Evolutionary conservation across 2,797 vertebrate species (phyloP).

Genomic region (Tiaroga cobitis): DNA sequence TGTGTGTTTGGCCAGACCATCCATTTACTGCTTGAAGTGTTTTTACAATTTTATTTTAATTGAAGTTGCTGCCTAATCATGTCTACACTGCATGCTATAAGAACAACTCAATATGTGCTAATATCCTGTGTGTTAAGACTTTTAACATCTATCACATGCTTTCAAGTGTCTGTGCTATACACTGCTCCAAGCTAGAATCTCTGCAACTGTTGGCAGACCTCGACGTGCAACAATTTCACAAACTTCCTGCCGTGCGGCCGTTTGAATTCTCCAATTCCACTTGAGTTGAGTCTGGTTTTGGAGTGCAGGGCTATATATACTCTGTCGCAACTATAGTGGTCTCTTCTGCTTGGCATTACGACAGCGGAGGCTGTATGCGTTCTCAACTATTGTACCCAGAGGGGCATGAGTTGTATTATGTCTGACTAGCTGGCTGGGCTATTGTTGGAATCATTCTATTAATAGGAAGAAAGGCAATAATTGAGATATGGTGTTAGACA

Average conservation of each 20-base stretch:
- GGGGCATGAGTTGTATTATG: conserved; percentile 74
- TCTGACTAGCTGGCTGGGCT: conserved; percentile 68
- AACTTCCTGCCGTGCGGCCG: conserved; percentile 26
- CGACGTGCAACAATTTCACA: conserved; percentile 13
- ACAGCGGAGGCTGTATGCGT: conserved; percentile 15
- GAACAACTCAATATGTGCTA: background rate
- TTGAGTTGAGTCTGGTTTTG: conserved; percentile 54
- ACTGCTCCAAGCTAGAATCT: background rate
- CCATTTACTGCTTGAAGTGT: conserved; percentile 31
- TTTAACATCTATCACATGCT: background rate
- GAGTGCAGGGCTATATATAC: conserved; percentile 30
- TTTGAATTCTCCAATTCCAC: conserved; percentile 46
- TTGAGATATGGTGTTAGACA: conserved; percentile 72
- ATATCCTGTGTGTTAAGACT: background rate
- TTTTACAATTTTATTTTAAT: background rate
- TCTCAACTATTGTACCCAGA: conserved; percentile 60
- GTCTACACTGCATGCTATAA: background rate
- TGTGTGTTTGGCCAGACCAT: conserved; percentile 43
- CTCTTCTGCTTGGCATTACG: conserved; percentile 35
- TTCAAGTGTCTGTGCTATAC: background rate
- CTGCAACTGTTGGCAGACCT: conserved; percentile 16
- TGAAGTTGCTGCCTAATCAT: background rate
- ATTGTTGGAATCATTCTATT: conserved; percentile 78
- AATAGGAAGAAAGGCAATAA: conserved; percentile 79
- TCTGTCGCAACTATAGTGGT: background rate